phyloP scores from a whole-genome alignment of 1,140 invertebrate genomes.

The Acyrthosiphon pisum region DNA sequence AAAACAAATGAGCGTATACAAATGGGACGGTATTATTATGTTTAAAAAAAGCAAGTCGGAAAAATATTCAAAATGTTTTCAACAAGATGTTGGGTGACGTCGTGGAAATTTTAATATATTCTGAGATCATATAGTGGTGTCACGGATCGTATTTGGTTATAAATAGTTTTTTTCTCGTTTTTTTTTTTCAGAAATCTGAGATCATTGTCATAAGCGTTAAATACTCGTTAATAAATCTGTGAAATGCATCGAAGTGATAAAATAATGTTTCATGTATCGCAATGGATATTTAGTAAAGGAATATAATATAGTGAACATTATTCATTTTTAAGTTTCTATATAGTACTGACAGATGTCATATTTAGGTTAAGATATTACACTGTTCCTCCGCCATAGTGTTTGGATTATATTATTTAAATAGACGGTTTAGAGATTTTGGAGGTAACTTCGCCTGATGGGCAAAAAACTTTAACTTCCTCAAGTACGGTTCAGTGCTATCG shows the following conservation, averaged over 20 bases:
- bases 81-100: neutral
- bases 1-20: slow-evolving; percentile 48
- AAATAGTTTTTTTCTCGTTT: neutral
- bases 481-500: slow-evolving; percentile 35
- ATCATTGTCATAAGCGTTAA: neutral
- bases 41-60: slow-evolving; percentile 4
- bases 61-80: slow-evolving; percentile 32
- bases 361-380: neutral
- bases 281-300: neutral
- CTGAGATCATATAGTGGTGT: neutral
- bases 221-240: neutral
- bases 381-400: neutral
- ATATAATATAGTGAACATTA: neutral
- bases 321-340: neutral
- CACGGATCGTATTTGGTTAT: neutral
- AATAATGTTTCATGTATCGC: neutral
- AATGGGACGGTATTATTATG: slow-evolving; percentile 41
- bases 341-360: neutral
- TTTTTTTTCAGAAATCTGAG: neutral
- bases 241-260: neutral
- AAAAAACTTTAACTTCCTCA: slow-evolving; percentile 16
- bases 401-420: slow-evolving; percentile 19
- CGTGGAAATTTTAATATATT: neutral
- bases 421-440: neutral
- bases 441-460: neutral